These are phyloP conservation scores for Anguilla marmorata DNA, from an alignment of 2,797 vertebrate species.

Conservation along the genomic window DNA sequence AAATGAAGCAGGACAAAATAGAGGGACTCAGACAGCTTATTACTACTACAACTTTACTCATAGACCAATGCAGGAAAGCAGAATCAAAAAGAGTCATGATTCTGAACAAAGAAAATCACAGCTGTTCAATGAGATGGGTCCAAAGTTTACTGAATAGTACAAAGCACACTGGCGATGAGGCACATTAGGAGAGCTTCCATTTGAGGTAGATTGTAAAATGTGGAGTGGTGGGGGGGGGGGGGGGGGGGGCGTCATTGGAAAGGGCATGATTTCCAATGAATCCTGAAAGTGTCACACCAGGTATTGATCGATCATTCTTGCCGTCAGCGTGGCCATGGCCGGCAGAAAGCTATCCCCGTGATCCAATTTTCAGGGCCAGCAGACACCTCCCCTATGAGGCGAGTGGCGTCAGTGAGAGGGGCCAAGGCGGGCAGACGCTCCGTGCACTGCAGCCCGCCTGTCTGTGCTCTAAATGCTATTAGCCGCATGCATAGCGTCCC, in stretches of 20 bases:
- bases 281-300: slow-evolving; percentile 73
- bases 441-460: slow-evolving; percentile 38
- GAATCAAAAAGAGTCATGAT: not conserved
- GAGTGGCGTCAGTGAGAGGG: slow-evolving; percentile 64
- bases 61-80: not conserved
- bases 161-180: slow-evolving; percentile 56
- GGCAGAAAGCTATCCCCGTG: slow-evolving; percentile 82
- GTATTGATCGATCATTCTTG: slow-evolving; percentile 86
- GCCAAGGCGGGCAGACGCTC: slow-evolving; percentile 31
- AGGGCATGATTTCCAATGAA: slow-evolving; percentile 75
- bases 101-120: slow-evolving; percentile 24
- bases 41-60: not conserved
- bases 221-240: not conserved
- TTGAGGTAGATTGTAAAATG: slow-evolving; percentile 65
- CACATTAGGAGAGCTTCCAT: slow-evolving; percentile 59
- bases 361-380: slow-evolving; percentile 88
- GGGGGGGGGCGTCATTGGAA: slow-evolving; percentile 66
- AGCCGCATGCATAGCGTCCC: slow-evolving; percentile 44
- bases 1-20: not conserved
- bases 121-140: slow-evolving; percentile 16
- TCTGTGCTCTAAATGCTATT: slow-evolving; percentile 46
- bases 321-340: slow-evolving; percentile 78
- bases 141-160: slow-evolving; percentile 47
- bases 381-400: slow-evolving; percentile 79
- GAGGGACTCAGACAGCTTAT: not conserved